Evolutionary conservation across 1,140 invertebrate genomes (phyloP), one percentile per base, ranked within the genome.

Genomic region (Drosophila parabipectinata): DNA sequence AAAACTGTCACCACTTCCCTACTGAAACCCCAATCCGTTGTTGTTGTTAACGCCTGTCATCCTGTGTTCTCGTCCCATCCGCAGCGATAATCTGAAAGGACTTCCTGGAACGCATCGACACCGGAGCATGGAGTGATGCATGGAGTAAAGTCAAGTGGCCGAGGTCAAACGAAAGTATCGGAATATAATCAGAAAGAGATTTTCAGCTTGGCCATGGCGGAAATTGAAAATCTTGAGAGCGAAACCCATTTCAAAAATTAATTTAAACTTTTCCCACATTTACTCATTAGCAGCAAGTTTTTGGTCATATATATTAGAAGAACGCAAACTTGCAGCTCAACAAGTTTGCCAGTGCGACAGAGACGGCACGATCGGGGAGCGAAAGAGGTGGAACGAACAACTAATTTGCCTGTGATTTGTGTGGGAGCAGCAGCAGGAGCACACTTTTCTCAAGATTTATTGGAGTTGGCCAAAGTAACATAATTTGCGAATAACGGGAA

Each of bases 261-360:
- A 87, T 87, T 87, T 87, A 82, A 87, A 87, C 82, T 87, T 87
- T 87, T 52, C 59, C 82, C 78, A 87, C 82, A 88, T 87, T 87
- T 87, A 87, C 83, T 88, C 82, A 87, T 87, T 87, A 87, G 79
- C 50, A 68, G 62, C 66, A 82, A 87, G 78, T 87, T 87, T 87
- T 59, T 59, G 34, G 50, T 52, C 57, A 62, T 67, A 73, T 74
- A 72, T 72, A 32, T 75, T 72, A 52, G 44, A 56, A 52, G 44
- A 50, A 57, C 48, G 30, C 57, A 58, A 71, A 77, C 72, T 80
- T 74, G 82, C 73, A 52, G 78, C 71, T 87, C 83, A 88, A 88
- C 82, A 87, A 87, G 83, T 87, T 87, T 39, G 41, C 47, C 37
- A n/a, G 10, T 21, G 30, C 10, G 34, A 51, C 12, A 8, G 63